A percentile compares a stretch with the other conserved stretches of the same genome.
Evolutionary conservation across 2,888 invertebrate genomes (phyloP).

Genomic region (Teleiodes luculella): DNA sequence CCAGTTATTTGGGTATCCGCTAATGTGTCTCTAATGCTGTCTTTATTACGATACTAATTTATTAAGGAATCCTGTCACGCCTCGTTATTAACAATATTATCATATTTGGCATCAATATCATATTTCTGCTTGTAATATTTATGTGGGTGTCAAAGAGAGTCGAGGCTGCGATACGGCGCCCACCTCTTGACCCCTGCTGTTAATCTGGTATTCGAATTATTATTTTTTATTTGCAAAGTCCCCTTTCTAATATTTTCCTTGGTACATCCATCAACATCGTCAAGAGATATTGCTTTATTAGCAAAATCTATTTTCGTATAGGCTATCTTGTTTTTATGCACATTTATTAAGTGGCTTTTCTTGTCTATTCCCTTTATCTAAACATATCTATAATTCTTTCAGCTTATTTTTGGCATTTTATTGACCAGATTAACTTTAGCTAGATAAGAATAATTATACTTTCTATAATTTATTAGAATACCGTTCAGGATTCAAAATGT

Average conservation of each 20-base stretch:
- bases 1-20: slow-evolving; percentile 1
- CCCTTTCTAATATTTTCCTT: not conserved
- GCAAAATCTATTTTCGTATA: not conserved
- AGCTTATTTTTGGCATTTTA: too few relatives aligned
- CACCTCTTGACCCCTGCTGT: slow-evolving; percentile 35
- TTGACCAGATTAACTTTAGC: too few relatives aligned
- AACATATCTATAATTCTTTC: not conserved
- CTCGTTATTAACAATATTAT: slow-evolving; percentile 13
- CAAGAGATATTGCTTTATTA: not conserved
- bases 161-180: slow-evolving; percentile 25
- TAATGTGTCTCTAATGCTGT: slow-evolving; percentile 9
- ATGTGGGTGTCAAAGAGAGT: slow-evolving; percentile 11
- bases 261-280: not conserved
- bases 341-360: not conserved
- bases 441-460: too few relatives aligned
- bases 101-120: slow-evolving; percentile 13
- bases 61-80: slow-evolving; percentile 10
- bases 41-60: slow-evolving; percentile 14
- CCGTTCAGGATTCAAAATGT: too few relatives aligned
- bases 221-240: not conserved
- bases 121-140: slow-evolving; percentile 14
- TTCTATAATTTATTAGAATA: too few relatives aligned
- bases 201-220: slow-evolving; percentile 6
- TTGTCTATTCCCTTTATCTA: not conserved
- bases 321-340: not conserved